Evolutionary conservation across 2,888 invertebrate species (phyloP), one percentile per base, ranked within the genome.

Genomic region (Parascotia fuliginaria): DNA sequence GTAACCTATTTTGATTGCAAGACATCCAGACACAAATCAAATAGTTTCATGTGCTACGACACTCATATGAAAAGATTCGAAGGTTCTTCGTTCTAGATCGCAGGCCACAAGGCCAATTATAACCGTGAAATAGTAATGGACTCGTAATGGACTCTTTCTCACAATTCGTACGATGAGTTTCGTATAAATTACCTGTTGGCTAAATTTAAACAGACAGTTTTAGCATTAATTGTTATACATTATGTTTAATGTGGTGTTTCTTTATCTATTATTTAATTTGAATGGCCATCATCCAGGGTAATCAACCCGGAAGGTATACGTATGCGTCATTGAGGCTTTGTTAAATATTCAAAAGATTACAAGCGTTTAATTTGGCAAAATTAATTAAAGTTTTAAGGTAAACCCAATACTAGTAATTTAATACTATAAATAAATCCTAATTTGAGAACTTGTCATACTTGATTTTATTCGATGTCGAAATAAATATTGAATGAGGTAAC

Each of bases 261-360:
- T 24, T 9, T 33, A 16, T 33, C 19, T 5, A 36, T 36, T 19
- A 33, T 15, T 36, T 39, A 29, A n/a, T 28, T 39, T 6, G 5
- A 15, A 6, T 19, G 49, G 11, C 24, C 39, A 29, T 43, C 39
- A 34, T 28, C 16, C 33, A 34, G 33, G 15, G 9, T 34, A 33
- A 27, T 34, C 39, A 49, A 49, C 49, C 49, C 49, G 49, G 49
- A 43, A 49, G 33, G 28, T 24, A 19, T 0, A 1, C 16, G 40
- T 34, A 39, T 40, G 43, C 24, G 43, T 40, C 40, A 44, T 12
- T 16, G 19, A 22, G n/a, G 9, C 11, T 7, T 19, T 19, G 32
- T 13, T 15, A 29, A 4, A 24, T 41, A 41, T 47, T 36, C 39
- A 19, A 40, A 40, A 34, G 14, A 34, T 19, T 40, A 16, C 33